Conservation (phyloP, 2,113 vertebrate species). For the Hippopotamus amphibius region DNA sequence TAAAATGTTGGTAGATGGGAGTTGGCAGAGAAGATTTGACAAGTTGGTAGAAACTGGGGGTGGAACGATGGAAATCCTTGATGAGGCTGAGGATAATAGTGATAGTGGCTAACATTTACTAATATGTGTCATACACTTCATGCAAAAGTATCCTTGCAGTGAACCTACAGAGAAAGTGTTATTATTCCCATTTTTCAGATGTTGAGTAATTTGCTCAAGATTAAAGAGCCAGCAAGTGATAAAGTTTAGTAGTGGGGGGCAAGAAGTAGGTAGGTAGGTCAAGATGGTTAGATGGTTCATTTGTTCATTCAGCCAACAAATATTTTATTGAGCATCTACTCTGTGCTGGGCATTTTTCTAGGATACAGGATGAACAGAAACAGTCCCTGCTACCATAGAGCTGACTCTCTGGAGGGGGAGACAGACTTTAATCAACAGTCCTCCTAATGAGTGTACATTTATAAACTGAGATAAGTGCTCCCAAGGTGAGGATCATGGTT, state of each 20-base stretch:
- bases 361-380: background rate
- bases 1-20: background rate
- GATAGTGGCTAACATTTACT: background rate
- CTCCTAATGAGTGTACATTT: background rate
- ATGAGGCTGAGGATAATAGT: background rate
- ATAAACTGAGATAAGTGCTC: background rate
- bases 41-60: background rate
- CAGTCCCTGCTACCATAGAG: background rate
- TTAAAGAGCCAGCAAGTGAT: background rate
- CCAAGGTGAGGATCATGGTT: background rate
- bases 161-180: background rate
- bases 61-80: background rate
- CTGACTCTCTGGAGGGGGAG: background rate
- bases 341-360: conserved; percentile 16
- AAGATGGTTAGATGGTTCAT: background rate
- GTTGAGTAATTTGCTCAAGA: background rate
- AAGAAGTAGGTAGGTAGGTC: background rate
- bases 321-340: conserved; percentile 48
- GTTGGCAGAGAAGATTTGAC: conserved; percentile 6
- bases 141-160: background rate
- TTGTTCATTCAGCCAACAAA: background rate
- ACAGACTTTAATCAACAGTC: background rate
- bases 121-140: background rate
- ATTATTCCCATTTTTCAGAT: background rate
- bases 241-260: background rate